phyloP scores from a whole-genome alignment of 1,140 invertebrate species.

The Oscheius sp. region DNA sequence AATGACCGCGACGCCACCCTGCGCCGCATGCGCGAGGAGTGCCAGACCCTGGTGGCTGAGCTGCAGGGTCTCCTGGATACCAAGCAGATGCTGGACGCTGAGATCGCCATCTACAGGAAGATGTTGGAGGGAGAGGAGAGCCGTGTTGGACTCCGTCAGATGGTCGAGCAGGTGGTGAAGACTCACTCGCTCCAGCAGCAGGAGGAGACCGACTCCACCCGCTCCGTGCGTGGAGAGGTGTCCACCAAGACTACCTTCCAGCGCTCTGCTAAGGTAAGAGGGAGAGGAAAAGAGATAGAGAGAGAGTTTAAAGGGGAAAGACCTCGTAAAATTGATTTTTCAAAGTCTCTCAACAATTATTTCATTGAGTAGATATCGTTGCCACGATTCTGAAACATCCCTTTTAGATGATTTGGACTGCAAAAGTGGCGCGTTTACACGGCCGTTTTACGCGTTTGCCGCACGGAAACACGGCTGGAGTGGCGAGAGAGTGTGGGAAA shows the following conservation, averaged over 20 bases:
- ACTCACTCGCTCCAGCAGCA: conserved; percentile 61
- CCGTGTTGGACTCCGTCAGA: conserved; percentile 59
- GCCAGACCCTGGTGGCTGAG: conserved; percentile 61
- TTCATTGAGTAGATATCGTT: too few relatives aligned
- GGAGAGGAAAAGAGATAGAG: too few relatives aligned
- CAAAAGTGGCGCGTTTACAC: too few relatives aligned
- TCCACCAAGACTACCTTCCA: conserved; percentile 67
- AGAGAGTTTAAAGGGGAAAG: too few relatives aligned
- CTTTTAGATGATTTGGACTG: too few relatives aligned
- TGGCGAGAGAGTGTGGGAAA: too few relatives aligned
- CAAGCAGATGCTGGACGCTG: conserved; percentile 62
- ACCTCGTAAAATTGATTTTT: too few relatives aligned
- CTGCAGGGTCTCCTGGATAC: conserved; percentile 63
- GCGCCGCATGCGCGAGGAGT: conserved; percentile 60
- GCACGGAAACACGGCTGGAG: too few relatives aligned
- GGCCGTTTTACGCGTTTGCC: too few relatives aligned
- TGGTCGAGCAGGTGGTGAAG: conserved; percentile 61
- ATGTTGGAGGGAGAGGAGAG: conserved; percentile 60
- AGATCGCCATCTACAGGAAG: conserved; percentile 61
- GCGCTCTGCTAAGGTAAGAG: conserved; percentile 33
- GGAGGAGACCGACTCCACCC: conserved; percentile 61
- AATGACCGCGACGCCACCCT: conserved; percentile 60
- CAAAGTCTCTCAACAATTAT: too few relatives aligned
- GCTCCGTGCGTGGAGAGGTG: conserved; percentile 63
- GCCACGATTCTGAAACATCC: too few relatives aligned